phyloP scores from a whole-genome alignment of 2,113 vertebrate genomes.

The Spilogale gracilis region DNA sequence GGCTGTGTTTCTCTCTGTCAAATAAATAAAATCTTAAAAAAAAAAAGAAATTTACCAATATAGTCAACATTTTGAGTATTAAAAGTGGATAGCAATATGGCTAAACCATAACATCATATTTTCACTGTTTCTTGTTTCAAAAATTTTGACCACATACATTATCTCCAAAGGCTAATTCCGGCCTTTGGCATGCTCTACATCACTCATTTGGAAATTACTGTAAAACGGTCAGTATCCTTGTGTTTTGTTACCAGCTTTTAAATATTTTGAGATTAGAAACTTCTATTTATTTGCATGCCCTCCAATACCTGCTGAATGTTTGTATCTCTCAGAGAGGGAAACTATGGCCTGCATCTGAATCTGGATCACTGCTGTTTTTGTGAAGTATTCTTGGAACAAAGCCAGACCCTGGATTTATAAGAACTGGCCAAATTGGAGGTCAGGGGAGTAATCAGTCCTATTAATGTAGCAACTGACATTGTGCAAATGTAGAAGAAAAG shows the following conservation, averaged over 20 bases:
- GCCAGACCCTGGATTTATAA: not conserved
- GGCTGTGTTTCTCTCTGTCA: too few relatives aligned
- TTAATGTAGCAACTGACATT: not conserved
- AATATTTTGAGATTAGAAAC: not conserved
- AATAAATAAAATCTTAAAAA: too few relatives aligned
- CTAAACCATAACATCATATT: not conserved
- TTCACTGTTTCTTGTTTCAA: not conserved
- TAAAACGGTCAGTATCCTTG: not conserved
- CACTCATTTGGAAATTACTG: not conserved
- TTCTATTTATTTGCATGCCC: not conserved
- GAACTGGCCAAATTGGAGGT: not conserved
- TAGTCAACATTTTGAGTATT: not conserved
- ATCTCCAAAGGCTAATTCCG: not conserved
- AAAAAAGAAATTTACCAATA: not conserved
- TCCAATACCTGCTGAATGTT: not conserved
- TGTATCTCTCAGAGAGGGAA: not conserved
- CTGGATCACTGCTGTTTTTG: not conserved
- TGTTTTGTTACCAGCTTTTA: not conserved
- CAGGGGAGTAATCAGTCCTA: not conserved
- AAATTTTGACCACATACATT: not conserved
- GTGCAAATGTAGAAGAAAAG: conserved; percentile 7
- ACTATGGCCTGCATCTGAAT: not conserved
- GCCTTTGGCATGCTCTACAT: not conserved
- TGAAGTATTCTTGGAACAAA: not conserved
- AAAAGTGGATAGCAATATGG: not conserved